phyloP scores from a whole-genome alignment of 2,888 invertebrate genomes.

The Ophion obscuratus region DNA sequence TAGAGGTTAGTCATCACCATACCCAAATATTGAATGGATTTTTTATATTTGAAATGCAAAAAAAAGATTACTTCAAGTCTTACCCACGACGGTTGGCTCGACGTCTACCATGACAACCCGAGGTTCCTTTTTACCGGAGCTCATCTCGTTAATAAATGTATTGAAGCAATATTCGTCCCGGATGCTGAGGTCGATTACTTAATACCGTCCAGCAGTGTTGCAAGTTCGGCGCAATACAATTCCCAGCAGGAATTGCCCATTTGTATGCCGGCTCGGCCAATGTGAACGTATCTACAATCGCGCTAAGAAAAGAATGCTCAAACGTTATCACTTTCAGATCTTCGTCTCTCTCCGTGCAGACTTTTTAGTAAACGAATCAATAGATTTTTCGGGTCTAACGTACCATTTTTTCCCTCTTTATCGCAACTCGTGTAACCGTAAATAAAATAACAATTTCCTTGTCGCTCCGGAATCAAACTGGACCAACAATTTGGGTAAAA shows the following conservation, averaged over 20 bases:
- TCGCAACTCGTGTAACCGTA: slow-evolving; percentile 45
- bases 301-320: slow-evolving; percentile 85
- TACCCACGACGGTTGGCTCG: no score
- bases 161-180: slow-evolving; percentile 86
- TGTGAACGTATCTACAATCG: slow-evolving; percentile 94
- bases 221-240: slow-evolving; percentile 92
- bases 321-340: not conserved
- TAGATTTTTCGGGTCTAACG: slow-evolving; percentile 7
- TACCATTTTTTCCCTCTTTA: slow-evolving; percentile 60
- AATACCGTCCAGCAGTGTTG: slow-evolving; percentile 92
- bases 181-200: slow-evolving; percentile 86
- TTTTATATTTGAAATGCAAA: no score
- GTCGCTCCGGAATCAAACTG: slow-evolving; percentile 15
- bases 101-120: no score
- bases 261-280: slow-evolving; percentile 94
- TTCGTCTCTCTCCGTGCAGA: not conserved
- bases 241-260: slow-evolving; percentile 95
- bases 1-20: no score
- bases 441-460: slow-evolving; percentile 52
- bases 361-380: not conserved
- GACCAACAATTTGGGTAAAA: slow-evolving; percentile 58
- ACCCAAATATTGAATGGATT: no score
- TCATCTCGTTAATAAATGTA: slow-evolving; percentile 85
- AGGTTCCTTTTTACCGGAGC: no score
- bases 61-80: no score